These are phyloP conservation scores for Ctenopoma kingsleyae DNA, from an alignment of 2,797 vertebrate species.

Conservation along the genomic window DNA sequence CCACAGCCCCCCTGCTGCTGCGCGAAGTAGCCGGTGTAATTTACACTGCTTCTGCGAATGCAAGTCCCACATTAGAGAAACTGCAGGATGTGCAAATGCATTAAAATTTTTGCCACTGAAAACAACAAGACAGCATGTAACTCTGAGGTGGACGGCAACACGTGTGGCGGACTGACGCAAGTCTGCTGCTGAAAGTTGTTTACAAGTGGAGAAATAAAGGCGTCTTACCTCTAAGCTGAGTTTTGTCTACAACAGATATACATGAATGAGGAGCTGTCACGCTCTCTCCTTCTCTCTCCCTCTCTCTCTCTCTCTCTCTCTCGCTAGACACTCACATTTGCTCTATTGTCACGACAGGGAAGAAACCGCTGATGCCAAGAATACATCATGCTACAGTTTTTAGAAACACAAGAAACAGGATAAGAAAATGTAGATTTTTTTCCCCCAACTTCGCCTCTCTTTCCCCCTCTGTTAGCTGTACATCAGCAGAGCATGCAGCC, in stretches of 20 bases:
- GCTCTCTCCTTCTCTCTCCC: background rate
- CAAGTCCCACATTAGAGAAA: background rate
- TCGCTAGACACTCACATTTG: background rate
- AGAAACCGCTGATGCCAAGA: background rate
- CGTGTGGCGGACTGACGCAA: slow-evolving; percentile 37
- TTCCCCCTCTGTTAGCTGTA: slow-evolving; percentile 43
- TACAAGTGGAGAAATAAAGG: slow-evolving; percentile 26
- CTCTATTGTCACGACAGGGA: background rate
- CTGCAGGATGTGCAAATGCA: background rate
- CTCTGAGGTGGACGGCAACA: slow-evolving; percentile 17
- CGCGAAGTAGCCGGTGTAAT: background rate
- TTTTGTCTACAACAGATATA: background rate
- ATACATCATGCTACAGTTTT: background rate
- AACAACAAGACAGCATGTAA: background rate
- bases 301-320: no score
- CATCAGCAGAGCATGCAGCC: slow-evolving; percentile 62
- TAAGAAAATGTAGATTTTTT: background rate
- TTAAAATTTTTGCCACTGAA: background rate
- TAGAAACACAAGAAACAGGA: background rate
- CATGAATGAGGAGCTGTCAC: background rate
- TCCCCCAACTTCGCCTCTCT: slow-evolving; percentile 19
- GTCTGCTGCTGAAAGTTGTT: slow-evolving; percentile 49
- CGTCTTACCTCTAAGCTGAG: slow-evolving; percentile 5
- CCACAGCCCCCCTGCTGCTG: background rate
- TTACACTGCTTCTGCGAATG: background rate